Evolutionary conservation across 1,140 invertebrate genomes (phyloP).

Genomic region (Bombyx mori): ASM3026992v2 NC_085127.1:6293501-6294000

Average conservation of each 20-base stretch:
- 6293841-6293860: too few relatives aligned
- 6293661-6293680: slow-evolving; percentile 13
- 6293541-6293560: background rate
- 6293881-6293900: background rate
- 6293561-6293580: slow-evolving; percentile 34
- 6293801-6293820: slow-evolving; percentile 18
- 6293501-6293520: too few relatives aligned
- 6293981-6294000: slow-evolving; percentile 66
- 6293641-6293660: slow-evolving; percentile 33
- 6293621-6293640: slow-evolving; percentile 48
- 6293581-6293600: slow-evolving; percentile 30
- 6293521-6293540: too few relatives aligned
- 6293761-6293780: slow-evolving; percentile 11
- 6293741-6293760: slow-evolving; percentile 39
- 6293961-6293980: slow-evolving; percentile 50
- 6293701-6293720: slow-evolving; percentile 11
- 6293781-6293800: slow-evolving; percentile 17
- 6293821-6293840: too few relatives aligned
- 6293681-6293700: slow-evolving; percentile 24
- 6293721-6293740: slow-evolving; percentile 4
- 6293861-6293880: too few relatives aligned
- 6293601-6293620: slow-evolving; percentile 22
- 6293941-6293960: slow-evolving; percentile 45
- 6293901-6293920: slow-evolving; percentile 1
- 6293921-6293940: slow-evolving; percentile 43